Evolutionary conservation across 2,797 vertebrate species (phyloP), one percentile per base, ranked within the genome.

Genomic region (Vespertilio murinus): DNA sequence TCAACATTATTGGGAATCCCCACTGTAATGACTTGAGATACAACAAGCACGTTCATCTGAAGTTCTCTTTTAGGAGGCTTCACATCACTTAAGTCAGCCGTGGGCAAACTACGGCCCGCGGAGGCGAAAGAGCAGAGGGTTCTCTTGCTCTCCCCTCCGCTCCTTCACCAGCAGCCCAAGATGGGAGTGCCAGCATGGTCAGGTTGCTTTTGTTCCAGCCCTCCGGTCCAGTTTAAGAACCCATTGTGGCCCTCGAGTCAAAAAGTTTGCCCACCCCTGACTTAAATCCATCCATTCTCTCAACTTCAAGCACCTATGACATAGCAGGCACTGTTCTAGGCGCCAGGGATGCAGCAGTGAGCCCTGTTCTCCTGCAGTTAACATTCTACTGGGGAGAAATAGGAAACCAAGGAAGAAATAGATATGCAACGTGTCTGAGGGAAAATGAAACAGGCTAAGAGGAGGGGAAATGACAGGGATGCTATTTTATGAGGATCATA

Each of bases 1-100:
- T 87, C n/a, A 90, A 67, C 71, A 49, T 77, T 42, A 77, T 64
- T 81, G 87, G 25, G 20, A 83, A 91, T 91, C 71, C 80, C 47
- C 38, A 54, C 28, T 88, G 59, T 49, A 91, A 71, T 47, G 65
- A 89, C 45, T 54, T 70, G 8, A 85, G 79, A 59, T 5, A 77
- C 45, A 81, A 67, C 16, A 47, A 75, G 74, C 17, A 85, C 35
- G 70, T 45, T 70, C 70, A 94, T 56, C 71, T 91, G 38, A 89
- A 94, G 61, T 54, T 56, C 33, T 82, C 23, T 90, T 38, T 92
- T 59, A 71, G 52, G 49, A 87, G 16, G 52, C 10, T 71, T 90
- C 82, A 73, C 33, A 20, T 87, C 67, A 82, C 28, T 79, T 92
- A 82, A 82, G 83, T 33, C 12, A n/a, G n/a, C n/a, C n/a, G n/a